Evolutionary conservation across 2,888 invertebrate species (phyloP).

Genomic region (Drosophila formosana): DNA sequence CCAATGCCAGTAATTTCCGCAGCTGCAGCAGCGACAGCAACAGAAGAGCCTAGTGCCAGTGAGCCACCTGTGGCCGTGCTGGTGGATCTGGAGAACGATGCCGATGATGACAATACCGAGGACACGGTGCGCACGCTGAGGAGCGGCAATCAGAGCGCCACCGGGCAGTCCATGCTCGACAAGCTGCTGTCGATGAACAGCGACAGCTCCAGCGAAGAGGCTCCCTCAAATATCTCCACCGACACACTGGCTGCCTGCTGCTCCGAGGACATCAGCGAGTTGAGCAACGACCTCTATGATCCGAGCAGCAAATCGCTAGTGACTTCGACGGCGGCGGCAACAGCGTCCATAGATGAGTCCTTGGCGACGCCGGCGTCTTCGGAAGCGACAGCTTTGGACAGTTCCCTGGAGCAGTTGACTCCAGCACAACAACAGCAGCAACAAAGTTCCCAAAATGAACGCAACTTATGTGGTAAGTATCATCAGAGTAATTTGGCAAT

Average conservation of each 20-base stretch:
- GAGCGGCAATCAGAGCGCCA: constrained; percentile 51
- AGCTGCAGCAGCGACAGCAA: not conserved
- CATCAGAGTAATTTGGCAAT: too few species aligned
- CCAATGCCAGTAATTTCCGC: not conserved
- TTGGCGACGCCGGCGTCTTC: constrained; percentile 12
- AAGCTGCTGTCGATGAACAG: constrained; percentile 84
- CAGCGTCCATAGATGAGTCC: constrained; percentile 27
- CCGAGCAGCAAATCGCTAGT: constrained; percentile 37
- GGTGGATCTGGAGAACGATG: constrained; percentile 78
- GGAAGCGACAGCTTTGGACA: constrained; percentile 14
- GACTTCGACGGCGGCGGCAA: constrained; percentile 33
- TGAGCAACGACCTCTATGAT: constrained; percentile 83
- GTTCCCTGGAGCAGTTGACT: constrained; percentile 41
- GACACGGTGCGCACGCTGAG: constrained; percentile 80
- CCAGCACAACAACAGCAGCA: constrained; percentile 44
- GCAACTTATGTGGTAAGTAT: constrained; percentile 72
- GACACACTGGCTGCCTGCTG: constrained; percentile 81
- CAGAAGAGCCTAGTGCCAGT: not conserved
- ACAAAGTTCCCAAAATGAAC: constrained; percentile 76
- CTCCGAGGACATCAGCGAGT: constrained; percentile 82
- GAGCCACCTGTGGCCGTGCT: constrained; percentile 46
- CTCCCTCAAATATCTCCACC: constrained; percentile 82
- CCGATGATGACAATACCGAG: constrained; percentile 82
- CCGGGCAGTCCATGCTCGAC: constrained; percentile 83
- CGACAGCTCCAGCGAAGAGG: constrained; percentile 83